Evolutionary conservation across 2,113 vertebrate species (phyloP).

Genomic region (Cricetomys ansorgei): DNA sequence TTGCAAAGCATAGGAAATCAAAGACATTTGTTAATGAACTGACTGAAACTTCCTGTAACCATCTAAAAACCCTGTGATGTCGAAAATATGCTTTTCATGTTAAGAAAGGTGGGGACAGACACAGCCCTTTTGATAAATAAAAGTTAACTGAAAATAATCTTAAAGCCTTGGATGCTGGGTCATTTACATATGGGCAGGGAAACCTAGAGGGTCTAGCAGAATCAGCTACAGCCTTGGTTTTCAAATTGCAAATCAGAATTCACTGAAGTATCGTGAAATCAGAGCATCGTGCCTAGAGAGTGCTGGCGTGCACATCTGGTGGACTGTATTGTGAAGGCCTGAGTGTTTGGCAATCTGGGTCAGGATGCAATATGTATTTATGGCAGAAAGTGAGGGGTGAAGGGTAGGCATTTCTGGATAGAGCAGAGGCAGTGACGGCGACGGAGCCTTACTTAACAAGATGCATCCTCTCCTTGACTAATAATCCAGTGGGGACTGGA

Average conservation of each 20-base stretch:
- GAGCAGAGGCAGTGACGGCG: background rate
- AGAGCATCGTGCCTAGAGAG: background rate
- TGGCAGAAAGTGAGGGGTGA: background rate
- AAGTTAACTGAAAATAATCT: slow-evolving; percentile 26
- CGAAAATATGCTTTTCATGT: slow-evolving; percentile 31
- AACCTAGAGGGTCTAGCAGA: slow-evolving; percentile 15
- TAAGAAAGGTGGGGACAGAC: background rate
- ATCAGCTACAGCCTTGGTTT: background rate
- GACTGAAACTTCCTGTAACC: slow-evolving; percentile 3
- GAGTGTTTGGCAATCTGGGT: background rate
- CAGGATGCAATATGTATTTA: background rate
- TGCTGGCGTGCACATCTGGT: background rate
- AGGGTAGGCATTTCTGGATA: background rate
- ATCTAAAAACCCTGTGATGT: background rate
- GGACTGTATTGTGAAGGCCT: background rate
- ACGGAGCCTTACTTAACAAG: no score
- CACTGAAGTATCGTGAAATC: background rate
- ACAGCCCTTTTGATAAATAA: background rate
- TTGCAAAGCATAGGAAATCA: background rate
- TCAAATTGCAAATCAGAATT: background rate
- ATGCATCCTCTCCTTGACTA: background rate
- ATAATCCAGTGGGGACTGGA: background rate
- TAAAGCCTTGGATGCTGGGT: background rate
- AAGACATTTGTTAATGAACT: slow-evolving; percentile 33
- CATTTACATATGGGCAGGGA: background rate